phyloP scores from a whole-genome alignment of 2,888 invertebrate species.

The Entomobrya proxima region DNA sequence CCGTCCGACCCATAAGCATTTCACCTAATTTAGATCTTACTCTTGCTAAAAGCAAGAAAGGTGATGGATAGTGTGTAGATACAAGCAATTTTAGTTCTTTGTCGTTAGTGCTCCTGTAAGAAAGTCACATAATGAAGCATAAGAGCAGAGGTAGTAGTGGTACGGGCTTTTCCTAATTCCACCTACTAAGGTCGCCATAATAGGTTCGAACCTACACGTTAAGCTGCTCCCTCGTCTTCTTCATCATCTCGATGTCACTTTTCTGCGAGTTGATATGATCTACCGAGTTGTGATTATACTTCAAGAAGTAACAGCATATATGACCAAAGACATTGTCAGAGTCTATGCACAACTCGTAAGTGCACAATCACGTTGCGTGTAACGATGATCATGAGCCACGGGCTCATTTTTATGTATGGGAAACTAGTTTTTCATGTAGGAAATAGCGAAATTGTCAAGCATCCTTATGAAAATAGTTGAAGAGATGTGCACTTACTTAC shows the following conservation, averaged over 20 bases:
- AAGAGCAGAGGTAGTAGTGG: not conserved
- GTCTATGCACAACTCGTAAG: not conserved
- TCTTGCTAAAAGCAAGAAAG: not conserved
- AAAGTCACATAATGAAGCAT: not conserved
- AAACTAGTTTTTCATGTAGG: not conserved
- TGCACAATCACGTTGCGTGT: not conserved
- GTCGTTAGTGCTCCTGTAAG: not conserved
- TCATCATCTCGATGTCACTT: slow-evolving; percentile 16
- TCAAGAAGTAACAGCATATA: not conserved
- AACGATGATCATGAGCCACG: slow-evolving; percentile 14
- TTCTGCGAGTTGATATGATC: slow-evolving; percentile 40
- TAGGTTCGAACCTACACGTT: slow-evolving; percentile 15
- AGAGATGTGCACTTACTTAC: not conserved
- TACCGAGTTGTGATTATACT: slow-evolving; percentile 48
- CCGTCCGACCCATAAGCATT: slow-evolving; percentile 1
- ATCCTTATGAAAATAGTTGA: not conserved
- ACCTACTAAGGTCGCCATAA: slow-evolving; percentile 40
- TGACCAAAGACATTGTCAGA: not conserved
- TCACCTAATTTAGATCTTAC: not conserved
- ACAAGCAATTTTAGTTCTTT: slow-evolving; percentile 6
- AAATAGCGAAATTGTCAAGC: not conserved
- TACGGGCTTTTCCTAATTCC: slow-evolving; percentile 49
- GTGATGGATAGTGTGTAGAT: too few relatives aligned
- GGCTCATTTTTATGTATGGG: not conserved
- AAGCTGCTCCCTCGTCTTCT: slow-evolving; percentile 35